phyloP scores from a whole-genome alignment of 2,797 vertebrate genomes.

The Chloroceryle inda region DNA sequence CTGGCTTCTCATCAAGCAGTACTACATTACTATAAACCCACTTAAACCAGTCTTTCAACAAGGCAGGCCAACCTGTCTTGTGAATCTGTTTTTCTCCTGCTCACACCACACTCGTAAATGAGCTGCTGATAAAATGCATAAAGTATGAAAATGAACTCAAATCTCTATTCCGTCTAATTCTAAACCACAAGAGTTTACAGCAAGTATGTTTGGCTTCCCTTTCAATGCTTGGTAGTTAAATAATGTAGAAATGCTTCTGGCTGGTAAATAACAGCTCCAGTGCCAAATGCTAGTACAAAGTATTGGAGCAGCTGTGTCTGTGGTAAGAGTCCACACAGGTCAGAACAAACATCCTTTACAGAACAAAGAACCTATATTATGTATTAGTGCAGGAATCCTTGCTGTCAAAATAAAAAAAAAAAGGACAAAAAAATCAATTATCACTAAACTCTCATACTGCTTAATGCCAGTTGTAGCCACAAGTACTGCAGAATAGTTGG shows the following conservation, averaged over 20 bases:
- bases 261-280: slow-evolving; percentile 74
- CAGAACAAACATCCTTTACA: not conserved
- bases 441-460: not conserved
- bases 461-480: not conserved
- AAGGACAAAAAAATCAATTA: not conserved
- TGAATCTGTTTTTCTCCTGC: not conserved
- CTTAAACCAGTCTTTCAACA: not conserved
- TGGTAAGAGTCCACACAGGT: slow-evolving; percentile 11
- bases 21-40: not conserved
- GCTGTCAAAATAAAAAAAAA: not conserved
- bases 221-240: slow-evolving; percentile 37
- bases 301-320: slow-evolving; percentile 68
- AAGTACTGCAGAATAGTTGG: not conserved
- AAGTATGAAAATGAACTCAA: slow-evolving; percentile 42
- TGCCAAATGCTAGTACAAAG: slow-evolving; percentile 78
- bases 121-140: slow-evolving; percentile 46
- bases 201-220: slow-evolving; percentile 49
- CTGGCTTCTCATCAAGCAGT: not conserved
- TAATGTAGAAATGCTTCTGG: slow-evolving; percentile 74
- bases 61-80: not conserved
- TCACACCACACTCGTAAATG: slow-evolving; percentile 23
- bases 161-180: slow-evolving; percentile 38
- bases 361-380: not conserved
- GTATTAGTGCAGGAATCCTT: not conserved
- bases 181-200: slow-evolving; percentile 25